A percentile compares a stretch with the other conserved stretches of the same genome.
These are phyloP conservation scores for Minunthozetes semirufus DNA, from an alignment of 2,888 invertebrate species.

Conservation along the genomic window DNA sequence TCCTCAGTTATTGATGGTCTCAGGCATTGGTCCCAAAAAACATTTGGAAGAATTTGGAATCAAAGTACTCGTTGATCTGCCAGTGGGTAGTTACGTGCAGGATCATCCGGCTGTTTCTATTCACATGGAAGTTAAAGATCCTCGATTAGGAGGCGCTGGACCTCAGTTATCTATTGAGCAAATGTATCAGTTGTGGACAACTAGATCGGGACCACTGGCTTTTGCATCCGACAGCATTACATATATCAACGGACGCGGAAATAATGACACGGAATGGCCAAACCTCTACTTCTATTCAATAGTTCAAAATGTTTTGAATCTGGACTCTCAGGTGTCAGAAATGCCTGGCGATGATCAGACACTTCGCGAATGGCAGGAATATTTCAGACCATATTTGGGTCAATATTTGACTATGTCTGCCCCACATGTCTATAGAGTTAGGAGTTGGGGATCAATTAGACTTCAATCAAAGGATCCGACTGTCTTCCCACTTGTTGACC, in stretches of 20 bases:
- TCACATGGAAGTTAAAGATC: not conserved
- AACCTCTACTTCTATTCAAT: not conserved
- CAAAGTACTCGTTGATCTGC: slow-evolving; percentile 69
- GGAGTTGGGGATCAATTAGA: slow-evolving; percentile 1
- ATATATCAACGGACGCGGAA: not conserved
- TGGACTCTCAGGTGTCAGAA: not conserved
- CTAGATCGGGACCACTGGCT: not conserved
- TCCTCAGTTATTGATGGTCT: slow-evolving; percentile 3
- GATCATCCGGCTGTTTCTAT: slow-evolving; percentile 2
- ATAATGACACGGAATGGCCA: not conserved
- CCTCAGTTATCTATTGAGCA: slow-evolving; percentile 7
- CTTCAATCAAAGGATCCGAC: not conserved
- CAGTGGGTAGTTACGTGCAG: slow-evolving; percentile 73
- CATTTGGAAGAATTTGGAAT: slow-evolving; percentile 63
- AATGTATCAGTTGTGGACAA: not conserved
- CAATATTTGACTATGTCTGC: not conserved
- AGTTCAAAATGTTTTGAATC: not conserved
- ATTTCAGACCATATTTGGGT: not conserved
- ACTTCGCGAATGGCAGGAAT: not conserved
- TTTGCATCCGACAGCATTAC: not conserved
- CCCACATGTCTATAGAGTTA: not conserved
- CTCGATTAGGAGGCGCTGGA: not conserved
- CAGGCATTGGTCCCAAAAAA: not conserved
- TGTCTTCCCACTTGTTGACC: not conserved
- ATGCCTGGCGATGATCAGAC: not conserved